Base-by-base conservation (phyloP, 1,140 invertebrate genomes). In the Uloborus diversus region DNA sequence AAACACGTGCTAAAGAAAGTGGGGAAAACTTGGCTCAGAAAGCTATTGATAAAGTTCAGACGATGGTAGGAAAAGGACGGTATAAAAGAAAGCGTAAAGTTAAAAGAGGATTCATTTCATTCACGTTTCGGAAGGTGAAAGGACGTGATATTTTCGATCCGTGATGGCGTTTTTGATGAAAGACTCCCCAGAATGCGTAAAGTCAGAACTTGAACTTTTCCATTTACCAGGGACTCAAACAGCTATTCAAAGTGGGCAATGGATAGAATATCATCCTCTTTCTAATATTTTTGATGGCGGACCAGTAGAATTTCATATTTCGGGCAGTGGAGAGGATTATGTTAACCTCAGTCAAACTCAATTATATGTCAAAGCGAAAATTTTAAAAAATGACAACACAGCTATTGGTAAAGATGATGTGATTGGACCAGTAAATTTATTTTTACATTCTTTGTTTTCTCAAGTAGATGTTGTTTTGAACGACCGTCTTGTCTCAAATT, bases 391-490 rank as follows among this genome's bases (percentile, higher is more conserved):
- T 33, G 27, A 71, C 37, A 56, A 56, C n/a, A 59, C 23, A 42
- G 1, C 2, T n/a, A 3, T 59, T 7, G 9, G 20, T 11, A n/a
- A 25, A 3, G 69, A 61, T 17, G 35, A 28, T 20, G 61, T 37
- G 47, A 14, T 61, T 9, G 69, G 53, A 73, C 51, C 69, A 14
- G 56, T 73, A 9, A 73, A 73, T 53, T 30, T 73, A 14, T 61
- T 59, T 42, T 37, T 73, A 9, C 69, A 73, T 47, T 73, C 69
- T n/a, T n/a, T 73, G 30, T 73, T 73, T 61, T 73, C 69, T 35
- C 33, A 47, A 51, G 27, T 68, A 14, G 14, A 65, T 37, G 9
- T 65, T 20, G n/a, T n/a, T n/a, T n/a, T n/a, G n/a, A 51, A n/a
- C n/a, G 49, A 51, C 4, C 5, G 49, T 5, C 7, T 51, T 11